These are phyloP conservation scores for Sander vitreus DNA, from an alignment of 2,113 vertebrate genomes.

Conservation along the genomic window DNA sequence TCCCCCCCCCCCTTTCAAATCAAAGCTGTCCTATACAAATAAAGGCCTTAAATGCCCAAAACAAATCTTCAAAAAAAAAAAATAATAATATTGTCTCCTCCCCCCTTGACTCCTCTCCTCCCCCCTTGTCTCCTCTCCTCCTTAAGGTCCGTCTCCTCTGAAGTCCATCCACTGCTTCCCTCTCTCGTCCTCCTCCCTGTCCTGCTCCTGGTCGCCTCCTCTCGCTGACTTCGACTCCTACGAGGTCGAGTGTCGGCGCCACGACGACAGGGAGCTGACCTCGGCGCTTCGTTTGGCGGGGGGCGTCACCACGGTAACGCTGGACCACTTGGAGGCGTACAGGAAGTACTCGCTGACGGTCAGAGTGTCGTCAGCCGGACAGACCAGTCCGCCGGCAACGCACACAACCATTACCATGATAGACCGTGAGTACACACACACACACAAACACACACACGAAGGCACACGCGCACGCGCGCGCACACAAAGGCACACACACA, in stretches of 20 bases:
- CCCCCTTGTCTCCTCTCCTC: background rate
- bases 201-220: constrained; percentile 92
- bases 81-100: too few species aligned
- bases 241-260: constrained; percentile 70
- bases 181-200: constrained; percentile 91
- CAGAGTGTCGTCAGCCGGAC: constrained; percentile 55
- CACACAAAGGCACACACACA: constrained; percentile 10
- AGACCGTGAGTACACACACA: constrained; percentile 89
- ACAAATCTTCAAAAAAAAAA: too few species aligned
- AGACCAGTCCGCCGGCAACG: constrained; percentile 75
- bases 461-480: background rate
- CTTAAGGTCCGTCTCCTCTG: constrained; percentile 86
- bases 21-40: too few species aligned
- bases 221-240: constrained; percentile 89
- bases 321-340: constrained; percentile 71
- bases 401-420: constrained; percentile 95
- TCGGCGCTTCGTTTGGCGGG: constrained; percentile 40
- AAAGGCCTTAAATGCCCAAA: too few species aligned
- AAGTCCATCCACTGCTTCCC: constrained; percentile 92
- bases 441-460: constrained; percentile 13
- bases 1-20: too few species aligned
- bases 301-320: constrained; percentile 62
- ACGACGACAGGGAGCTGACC: constrained; percentile 57
- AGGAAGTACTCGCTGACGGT: constrained; percentile 65
- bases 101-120: background rate